Conservation (phyloP, 1,140 invertebrate genomes). For the Batillaria attramentaria region DNA sequence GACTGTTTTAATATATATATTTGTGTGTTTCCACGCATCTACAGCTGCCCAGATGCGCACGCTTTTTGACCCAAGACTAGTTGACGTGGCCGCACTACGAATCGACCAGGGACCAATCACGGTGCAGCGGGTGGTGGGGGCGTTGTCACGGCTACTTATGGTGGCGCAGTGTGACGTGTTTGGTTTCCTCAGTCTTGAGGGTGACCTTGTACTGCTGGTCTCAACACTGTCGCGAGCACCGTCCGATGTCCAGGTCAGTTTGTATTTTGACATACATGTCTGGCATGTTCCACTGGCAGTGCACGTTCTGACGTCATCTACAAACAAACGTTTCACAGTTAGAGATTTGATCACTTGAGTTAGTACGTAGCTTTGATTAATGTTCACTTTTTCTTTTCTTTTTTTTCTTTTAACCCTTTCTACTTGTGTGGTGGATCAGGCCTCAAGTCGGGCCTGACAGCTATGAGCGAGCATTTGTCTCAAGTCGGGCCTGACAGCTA, state of each 20-base stretch:
- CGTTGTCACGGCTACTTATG: constrained; percentile 82
- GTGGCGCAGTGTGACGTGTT: constrained; percentile 86
- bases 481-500: no score
- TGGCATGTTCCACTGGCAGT: not conserved
- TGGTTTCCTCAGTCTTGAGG: constrained; percentile 87
- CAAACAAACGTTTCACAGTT: no score
- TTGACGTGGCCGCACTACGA: constrained; percentile 74
- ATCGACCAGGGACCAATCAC: constrained; percentile 77
- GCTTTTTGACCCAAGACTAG: constrained; percentile 78
- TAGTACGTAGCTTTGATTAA: no score
- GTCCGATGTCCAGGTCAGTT: constrained; percentile 73
- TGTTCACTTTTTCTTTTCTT: no score
- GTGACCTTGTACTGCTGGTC: constrained; percentile 85
- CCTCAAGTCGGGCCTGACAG: no score
- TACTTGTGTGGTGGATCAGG: no score
- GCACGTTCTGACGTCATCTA: no score
- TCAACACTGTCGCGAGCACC: constrained; percentile 77
- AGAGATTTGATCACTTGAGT: no score
- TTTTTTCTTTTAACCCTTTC: no score
- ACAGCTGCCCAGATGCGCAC: constrained; percentile 82
- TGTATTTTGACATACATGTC: not conserved
- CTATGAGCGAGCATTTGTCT: no score
- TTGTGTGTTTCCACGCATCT: constrained; percentile 4
- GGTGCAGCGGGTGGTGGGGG: constrained; percentile 79
- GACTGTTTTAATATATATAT: not conserved